Evolutionary conservation across 2,888 invertebrate species (phyloP), one percentile per base, ranked within the genome.

Genomic region (Hydrotaea diabolus): DNA sequence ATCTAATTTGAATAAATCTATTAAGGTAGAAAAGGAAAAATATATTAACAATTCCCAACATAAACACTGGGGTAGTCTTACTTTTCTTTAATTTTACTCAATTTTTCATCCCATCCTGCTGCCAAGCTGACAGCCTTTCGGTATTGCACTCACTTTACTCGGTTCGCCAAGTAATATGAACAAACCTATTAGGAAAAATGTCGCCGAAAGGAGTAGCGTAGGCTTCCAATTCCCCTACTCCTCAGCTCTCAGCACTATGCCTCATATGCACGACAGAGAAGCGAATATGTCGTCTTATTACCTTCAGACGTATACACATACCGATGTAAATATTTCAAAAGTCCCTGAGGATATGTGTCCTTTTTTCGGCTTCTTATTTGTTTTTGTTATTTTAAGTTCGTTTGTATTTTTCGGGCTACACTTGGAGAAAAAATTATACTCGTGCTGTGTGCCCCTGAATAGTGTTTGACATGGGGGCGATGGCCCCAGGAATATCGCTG

Each of bases 1-100:
- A 69, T 46, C 23, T 69, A 46, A 69, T 69, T 69, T 69, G 46
- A 69, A 69, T 69, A 69, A 69, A 43, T 69, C 69, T 69, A 69
- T 69, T 69, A 69, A 46, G 69, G 69, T 69, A 46, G 23, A 69
- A 46, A 46, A 46, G 46, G 19, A 46, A 11, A 69, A 69, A 69
- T 69, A 19, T 69, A 69, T 69, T 69, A 46, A 46, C 69, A 69
- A 46, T 69, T 69, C 21, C 19, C 66, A n/a, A n/a, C 1, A 64
- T 43, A 43, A 66, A 39, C 19, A 66, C 66, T 43, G 43, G 66
- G 66, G 66, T n/a, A n/a, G n/a, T 43, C 36, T 39, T 64, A 3
- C 36, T 39, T 64, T 15, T n/a, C 43, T 11, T 11, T 19, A 39
- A 66, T 66, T 66, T 66, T 43, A 66, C 66, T 43, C 43, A 23